Evolutionary conservation across 2,113 vertebrate genomes (phyloP), one percentile per base, ranked within the genome.

Genomic region (Dermatemys mawii): DNA sequence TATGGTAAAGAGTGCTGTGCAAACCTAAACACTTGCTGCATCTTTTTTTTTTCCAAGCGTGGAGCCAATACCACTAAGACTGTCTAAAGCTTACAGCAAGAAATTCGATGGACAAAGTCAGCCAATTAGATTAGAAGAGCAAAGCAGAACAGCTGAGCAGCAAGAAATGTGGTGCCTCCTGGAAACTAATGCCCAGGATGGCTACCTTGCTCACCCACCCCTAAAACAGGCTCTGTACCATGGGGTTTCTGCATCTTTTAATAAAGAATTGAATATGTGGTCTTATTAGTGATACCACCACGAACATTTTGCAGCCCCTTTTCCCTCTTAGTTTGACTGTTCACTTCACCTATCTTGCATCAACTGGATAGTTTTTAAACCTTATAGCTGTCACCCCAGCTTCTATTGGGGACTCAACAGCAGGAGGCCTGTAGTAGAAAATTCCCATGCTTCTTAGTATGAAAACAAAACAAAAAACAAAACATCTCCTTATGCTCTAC

Each of bases 401-500:
- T 82, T 5, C 5, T 11, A 80, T 19, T 90, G 67, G 24, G 11
- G 22, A 76, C 27, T 76, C 41, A 76, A 5, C 41, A 6, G 2
- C 12, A 85, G 24, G n/a, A 86, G 88, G 4, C 4, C 17, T 50
- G 2, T 8, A 79, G 4, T 17, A 11, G 54, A 87, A 89, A 86
- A 88, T 1, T 83, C 49, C 85, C n/a, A 75, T 1, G 21, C 78
- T 60, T 3, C 8, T 57, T 83, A 79, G 4, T 0, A 1, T 17
- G 2, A 81, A 3, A 92, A 81, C 57, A 41, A 13, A 88, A 13
- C 80, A 73, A 88, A 91, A 85, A n/a, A n/a, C n/a, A n/a, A n/a
- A n/a, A n/a, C 6, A 90, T 0, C 0, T 17, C 54, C 35, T 5
- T 5, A 54, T 0, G 0, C 60, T 83, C 0, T 22, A 46, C 4